Conservation (phyloP, 2,888 invertebrate genomes). For the Baccha elongata region DNA sequence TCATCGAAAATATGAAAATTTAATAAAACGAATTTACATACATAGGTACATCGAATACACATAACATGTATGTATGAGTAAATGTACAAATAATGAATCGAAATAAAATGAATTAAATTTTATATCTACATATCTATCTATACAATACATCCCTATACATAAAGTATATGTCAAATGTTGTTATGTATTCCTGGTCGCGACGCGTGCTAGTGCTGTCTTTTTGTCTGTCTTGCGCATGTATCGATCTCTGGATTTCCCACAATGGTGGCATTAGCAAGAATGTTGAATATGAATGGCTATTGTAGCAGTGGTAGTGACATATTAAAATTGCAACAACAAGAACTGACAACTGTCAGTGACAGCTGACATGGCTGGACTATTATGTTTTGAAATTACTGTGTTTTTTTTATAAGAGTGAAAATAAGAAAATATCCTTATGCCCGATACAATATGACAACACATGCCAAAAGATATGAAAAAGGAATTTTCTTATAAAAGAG, state of each 20-base stretch:
- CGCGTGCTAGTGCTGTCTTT: constrained; percentile 44
- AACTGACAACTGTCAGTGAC: constrained; percentile 63
- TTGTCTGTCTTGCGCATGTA: constrained; percentile 60
- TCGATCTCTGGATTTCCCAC: constrained; percentile 50
- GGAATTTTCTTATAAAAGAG: neutral
- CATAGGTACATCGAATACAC: constrained; percentile 44
- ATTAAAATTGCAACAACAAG: constrained; percentile 28
- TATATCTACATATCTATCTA: constrained; percentile 33
- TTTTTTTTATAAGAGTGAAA: neutral
- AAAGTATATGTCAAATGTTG: constrained; percentile 40
- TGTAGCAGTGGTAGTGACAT: constrained; percentile 30
- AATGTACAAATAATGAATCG: constrained; percentile 48
- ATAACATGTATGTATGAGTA: neutral
- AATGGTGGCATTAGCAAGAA: constrained; percentile 52
- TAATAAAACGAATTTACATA: constrained; percentile 43
- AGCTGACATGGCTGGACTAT: constrained; percentile 71
- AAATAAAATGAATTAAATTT: constrained; percentile 50
- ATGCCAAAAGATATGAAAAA: neutral
- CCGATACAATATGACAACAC: neutral
- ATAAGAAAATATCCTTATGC: neutral
- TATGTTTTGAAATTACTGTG: constrained; percentile 33
- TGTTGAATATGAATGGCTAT: constrained; percentile 34
- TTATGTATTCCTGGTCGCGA: constrained; percentile 45
- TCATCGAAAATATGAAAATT: neutral
- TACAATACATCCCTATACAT: constrained; percentile 11